Conservation (phyloP, 2,888 invertebrate species). For the Strigamia transsilvanica region DNA sequence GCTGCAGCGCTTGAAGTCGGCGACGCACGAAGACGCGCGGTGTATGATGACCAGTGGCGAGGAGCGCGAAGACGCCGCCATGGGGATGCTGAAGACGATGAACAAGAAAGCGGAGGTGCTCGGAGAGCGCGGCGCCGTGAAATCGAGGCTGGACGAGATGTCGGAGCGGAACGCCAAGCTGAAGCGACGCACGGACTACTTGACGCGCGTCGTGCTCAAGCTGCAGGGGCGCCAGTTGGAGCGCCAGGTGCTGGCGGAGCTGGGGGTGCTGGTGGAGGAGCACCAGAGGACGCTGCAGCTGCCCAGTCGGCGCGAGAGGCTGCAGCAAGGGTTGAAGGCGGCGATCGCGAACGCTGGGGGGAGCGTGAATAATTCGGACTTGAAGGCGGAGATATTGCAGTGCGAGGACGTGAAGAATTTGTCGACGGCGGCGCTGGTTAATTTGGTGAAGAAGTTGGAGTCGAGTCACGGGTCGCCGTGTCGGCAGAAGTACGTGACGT, state of each 20-base stretch:
- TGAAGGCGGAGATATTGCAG: conserved; percentile 58
- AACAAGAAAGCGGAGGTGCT: neutral
- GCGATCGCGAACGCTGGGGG: conserved; percentile 54
- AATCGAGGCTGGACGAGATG: neutral
- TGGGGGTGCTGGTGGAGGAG: conserved; percentile 78
- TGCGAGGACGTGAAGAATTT: conserved; percentile 64
- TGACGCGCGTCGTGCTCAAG: conserved; percentile 77
- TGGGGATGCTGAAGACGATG: conserved; percentile 42
- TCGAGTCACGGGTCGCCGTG: conserved; percentile 63
- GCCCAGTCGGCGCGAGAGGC: conserved; percentile 57
- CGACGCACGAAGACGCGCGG: neutral
- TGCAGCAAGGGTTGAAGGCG: conserved; percentile 14
- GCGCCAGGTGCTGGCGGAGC: conserved; percentile 80
- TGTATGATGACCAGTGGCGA: neutral
- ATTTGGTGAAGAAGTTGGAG: conserved; percentile 69
- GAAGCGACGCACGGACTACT: conserved; percentile 74
- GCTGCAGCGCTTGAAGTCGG: neutral
- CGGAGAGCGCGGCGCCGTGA: too few relatives aligned
- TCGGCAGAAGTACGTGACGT: conserved; percentile 55
- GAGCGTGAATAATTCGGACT: conserved; percentile 52
- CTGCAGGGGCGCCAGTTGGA: conserved; percentile 79
- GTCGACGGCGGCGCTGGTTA: conserved; percentile 69
- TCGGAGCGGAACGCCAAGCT: conserved; percentile 67
- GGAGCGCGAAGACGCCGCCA: neutral
- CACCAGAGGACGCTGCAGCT: conserved; percentile 68